phyloP scores from a whole-genome alignment of 2,888 invertebrate species.

The Tetranychus truncatus region DNA sequence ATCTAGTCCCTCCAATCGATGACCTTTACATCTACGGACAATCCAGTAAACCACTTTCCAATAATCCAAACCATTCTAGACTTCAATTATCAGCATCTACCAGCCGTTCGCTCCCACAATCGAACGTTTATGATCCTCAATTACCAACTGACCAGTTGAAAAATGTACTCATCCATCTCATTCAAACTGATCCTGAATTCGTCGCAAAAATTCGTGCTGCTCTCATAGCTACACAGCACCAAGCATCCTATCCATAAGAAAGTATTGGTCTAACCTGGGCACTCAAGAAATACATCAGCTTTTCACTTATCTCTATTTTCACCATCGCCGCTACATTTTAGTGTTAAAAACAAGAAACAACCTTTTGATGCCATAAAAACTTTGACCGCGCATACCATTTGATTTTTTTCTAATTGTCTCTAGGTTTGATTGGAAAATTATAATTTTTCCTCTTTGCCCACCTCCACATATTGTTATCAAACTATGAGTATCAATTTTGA shows the following conservation, averaged over 20 bases:
- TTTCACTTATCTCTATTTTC: not conserved
- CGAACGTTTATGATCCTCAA: not conserved
- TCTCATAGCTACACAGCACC: constrained; percentile 6
- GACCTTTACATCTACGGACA: not conserved
- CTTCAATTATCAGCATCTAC: not conserved
- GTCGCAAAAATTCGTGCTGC: constrained; percentile 18
- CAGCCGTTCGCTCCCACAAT: not conserved
- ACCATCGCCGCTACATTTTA: not conserved
- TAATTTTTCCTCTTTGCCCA: no score
- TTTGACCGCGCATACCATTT: not conserved
- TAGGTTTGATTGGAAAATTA: no score
- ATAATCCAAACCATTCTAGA: not conserved
- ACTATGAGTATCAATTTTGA: no score
- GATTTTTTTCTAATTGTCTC: not conserved
- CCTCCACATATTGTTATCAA: no score
- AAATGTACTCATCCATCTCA: constrained; percentile 18
- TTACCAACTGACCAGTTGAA: constrained; percentile 20
- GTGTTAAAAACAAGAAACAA: not conserved
- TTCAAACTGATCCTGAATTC: constrained; percentile 21
- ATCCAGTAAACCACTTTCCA: not conserved
- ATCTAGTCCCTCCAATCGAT: not conserved
- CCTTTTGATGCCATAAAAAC: not conserved
- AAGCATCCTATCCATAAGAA: not conserved
- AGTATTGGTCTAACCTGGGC: not conserved
- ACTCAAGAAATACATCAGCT: not conserved